Conservation (phyloP, 2,113 vertebrate species). For the Dasyornis broadbenti region DNA sequence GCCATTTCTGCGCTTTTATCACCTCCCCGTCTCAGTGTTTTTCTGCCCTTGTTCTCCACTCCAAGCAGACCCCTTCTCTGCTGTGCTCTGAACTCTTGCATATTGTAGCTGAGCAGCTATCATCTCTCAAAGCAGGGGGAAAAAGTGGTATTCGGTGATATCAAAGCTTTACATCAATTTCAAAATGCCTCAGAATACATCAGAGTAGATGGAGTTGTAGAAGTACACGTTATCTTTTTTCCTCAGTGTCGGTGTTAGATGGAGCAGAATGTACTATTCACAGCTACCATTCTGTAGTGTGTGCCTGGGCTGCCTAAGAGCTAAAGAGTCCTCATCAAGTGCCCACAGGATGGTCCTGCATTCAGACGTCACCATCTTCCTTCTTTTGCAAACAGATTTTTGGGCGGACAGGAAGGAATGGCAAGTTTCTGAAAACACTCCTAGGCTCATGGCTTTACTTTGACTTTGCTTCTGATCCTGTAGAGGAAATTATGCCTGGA, state of each 20-base stretch:
- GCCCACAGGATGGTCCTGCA: rapidly evolving
- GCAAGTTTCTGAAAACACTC: not conserved
- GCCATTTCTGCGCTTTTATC: not conserved
- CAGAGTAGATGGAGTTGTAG: not conserved
- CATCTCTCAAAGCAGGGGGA: not conserved
- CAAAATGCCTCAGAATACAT: not conserved
- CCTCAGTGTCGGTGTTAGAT: not conserved
- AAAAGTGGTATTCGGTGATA: not conserved
- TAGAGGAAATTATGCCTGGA: not conserved
- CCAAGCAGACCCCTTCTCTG: not conserved
- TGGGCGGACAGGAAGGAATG: not conserved
- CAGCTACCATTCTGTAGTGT: not conserved
- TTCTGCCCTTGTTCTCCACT: not conserved
- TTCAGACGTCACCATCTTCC: not conserved
- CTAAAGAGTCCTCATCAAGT: not conserved
- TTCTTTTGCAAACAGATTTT: not conserved
- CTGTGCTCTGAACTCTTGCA: not conserved
- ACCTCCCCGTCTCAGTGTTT: not conserved
- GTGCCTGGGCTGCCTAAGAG: not conserved
- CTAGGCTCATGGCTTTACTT: not conserved
- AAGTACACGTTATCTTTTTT: not conserved
- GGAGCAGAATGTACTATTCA: not conserved
- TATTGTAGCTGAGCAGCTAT: not conserved
- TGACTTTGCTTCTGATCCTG: not conserved
- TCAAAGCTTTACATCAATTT: not conserved